Evolutionary conservation across 2,113 vertebrate species (phyloP).

Genomic region (Zootoca vivipara): DNA sequence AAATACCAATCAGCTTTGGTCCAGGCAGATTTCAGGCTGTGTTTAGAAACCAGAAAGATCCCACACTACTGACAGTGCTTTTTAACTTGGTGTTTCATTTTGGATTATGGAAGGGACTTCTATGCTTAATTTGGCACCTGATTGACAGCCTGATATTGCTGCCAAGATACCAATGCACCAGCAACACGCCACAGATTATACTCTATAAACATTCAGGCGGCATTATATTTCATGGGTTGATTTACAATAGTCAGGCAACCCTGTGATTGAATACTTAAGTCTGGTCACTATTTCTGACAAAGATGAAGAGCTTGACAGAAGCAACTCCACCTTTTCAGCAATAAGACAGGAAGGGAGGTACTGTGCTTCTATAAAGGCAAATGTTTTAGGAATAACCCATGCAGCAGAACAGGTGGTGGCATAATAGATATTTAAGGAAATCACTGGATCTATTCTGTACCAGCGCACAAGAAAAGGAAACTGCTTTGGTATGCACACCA

Average conservation of each 20-base stretch:
- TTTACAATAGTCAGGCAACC: background rate
- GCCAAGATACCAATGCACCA: background rate
- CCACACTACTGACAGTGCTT: background rate
- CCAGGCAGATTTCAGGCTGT: background rate
- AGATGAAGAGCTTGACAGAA: background rate
- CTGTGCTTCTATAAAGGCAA: background rate
- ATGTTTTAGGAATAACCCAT: background rate
- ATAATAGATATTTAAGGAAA: background rate
- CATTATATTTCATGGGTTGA: background rate
- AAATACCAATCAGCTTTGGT: background rate
- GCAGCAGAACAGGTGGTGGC: background rate
- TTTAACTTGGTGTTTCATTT: background rate
- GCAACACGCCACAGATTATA: background rate
- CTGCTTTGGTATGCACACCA: background rate
- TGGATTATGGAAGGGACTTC: background rate
- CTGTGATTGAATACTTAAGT: background rate
- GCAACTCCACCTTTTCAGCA: background rate
- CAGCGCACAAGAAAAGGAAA: background rate
- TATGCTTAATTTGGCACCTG: background rate
- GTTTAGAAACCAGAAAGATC: background rate
- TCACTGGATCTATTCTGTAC: background rate
- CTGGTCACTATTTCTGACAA: background rate
- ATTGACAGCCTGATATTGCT: rapidly evolving
- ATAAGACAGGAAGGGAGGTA: background rate
- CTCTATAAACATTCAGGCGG: background rate